These are phyloP conservation scores for Sebastes steindachneri DNA, from an alignment of 2,797 vertebrate species.

Conservation along the genomic window DNA sequence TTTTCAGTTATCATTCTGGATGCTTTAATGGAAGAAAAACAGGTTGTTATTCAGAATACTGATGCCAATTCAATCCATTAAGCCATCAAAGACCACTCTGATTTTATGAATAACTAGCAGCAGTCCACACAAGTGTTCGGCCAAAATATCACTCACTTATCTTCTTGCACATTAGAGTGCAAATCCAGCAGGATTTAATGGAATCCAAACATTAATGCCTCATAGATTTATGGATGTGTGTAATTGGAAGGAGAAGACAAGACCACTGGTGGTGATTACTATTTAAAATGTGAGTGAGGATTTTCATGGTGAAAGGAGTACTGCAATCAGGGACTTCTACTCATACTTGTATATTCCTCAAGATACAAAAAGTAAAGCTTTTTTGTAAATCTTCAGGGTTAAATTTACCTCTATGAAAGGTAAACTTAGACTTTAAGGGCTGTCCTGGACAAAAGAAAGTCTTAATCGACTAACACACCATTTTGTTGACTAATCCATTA, in stretches of 20 bases:
- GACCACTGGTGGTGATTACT: neutral
- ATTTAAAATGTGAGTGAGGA: neutral
- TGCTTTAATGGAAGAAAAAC: neutral
- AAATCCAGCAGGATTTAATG: neutral
- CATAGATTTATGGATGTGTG: neutral
- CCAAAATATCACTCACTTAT: rapidly evolving
- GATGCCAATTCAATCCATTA: neutral
- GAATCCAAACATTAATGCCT: neutral
- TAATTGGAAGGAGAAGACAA: neutral
- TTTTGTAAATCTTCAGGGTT: neutral
- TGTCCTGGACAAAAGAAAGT: no score
- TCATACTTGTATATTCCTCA: neutral
- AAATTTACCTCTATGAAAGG: neutral
- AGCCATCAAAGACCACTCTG: neutral
- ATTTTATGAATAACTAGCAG: neutral
- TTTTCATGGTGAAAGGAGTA: neutral
- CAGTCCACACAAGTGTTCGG: neutral
- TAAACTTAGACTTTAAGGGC: no score
- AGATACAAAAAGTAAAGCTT: neutral
- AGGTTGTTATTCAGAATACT: neutral
- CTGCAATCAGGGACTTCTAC: neutral
- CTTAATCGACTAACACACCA: no score
- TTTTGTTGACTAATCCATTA: no score
- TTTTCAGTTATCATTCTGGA: slow-evolving; percentile 2
- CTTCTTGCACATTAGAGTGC: neutral